Evolutionary conservation across 2,888 invertebrate species (phyloP).

Genomic region (Melipona beecheii): DNA sequence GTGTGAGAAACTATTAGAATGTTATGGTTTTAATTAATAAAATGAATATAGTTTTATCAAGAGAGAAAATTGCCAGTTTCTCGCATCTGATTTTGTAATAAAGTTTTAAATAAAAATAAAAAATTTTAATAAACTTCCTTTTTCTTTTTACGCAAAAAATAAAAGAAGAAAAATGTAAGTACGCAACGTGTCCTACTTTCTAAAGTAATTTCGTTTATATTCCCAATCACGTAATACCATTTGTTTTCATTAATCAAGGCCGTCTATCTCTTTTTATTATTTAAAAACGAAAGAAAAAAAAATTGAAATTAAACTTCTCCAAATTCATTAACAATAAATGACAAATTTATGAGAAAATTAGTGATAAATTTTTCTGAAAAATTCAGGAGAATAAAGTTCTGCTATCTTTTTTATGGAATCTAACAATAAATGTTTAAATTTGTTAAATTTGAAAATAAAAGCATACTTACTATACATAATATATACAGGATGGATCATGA

Average conservation of each 20-base stretch:
- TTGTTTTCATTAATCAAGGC: conserved; percentile 64
- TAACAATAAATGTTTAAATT: not conserved
- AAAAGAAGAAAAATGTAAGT: conserved; percentile 39
- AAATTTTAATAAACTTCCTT: conserved; percentile 30
- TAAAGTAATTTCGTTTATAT: conserved; percentile 23
- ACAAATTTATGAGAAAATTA: not conserved
- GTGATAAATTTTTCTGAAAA: not conserved
- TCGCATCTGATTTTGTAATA: not conserved
- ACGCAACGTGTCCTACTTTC: conserved; percentile 55
- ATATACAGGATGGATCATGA: too few relatives aligned
- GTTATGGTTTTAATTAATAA: too few relatives aligned
- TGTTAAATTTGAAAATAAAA: not conserved
- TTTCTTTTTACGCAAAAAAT: conserved; percentile 6
- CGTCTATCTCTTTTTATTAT: conserved; percentile 34
- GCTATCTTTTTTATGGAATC: not conserved
- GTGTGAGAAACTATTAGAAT: not conserved
- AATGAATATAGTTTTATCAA: not conserved
- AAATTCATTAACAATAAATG: not conserved
- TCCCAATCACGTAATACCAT: conserved; percentile 25
- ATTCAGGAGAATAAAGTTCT: not conserved
- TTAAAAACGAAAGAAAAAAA: not conserved
- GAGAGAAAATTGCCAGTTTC: not conserved
- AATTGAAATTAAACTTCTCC: not conserved
- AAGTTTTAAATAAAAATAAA: too few relatives aligned
- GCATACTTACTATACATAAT: not conserved